A percentile compares a stretch with the other conserved stretches of the same genome.
Conservation (phyloP, 1,140 invertebrate genomes). For the Cataglyphis hispanica region DNA sequence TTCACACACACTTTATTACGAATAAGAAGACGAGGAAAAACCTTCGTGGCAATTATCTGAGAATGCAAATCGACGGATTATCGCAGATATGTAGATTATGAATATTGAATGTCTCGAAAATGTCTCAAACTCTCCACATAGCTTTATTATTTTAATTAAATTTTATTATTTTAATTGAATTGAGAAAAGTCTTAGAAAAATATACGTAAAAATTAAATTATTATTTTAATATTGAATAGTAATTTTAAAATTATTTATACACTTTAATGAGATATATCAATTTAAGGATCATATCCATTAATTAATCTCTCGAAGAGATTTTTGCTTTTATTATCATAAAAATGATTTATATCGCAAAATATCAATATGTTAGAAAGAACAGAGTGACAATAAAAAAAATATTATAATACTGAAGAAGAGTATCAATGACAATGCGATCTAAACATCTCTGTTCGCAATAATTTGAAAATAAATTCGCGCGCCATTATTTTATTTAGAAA, state of each 20-base stretch:
- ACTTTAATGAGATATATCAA: background rate
- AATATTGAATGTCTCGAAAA: slow-evolving; percentile 11
- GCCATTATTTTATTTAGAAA: slow-evolving; percentile 10
- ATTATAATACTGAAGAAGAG: background rate
- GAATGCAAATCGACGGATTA: slow-evolving; percentile 1
- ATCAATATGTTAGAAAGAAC: background rate
- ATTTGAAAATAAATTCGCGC: slow-evolving; percentile 33
- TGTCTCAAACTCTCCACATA: background rate
- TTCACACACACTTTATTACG: background rate
- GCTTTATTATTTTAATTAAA: background rate
- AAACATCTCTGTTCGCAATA: background rate
- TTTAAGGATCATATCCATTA: background rate
- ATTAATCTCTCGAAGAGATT: background rate
- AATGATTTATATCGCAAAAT: background rate
- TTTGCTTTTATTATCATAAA: background rate
- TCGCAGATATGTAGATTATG: background rate
- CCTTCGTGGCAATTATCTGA: background rate
- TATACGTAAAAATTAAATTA: background rate
- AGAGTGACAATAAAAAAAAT: background rate
- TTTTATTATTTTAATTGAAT: background rate
- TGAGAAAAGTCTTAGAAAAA: background rate
- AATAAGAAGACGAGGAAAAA: background rate
- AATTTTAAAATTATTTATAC: slow-evolving; percentile 3
- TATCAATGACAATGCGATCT: background rate
- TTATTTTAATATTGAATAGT: too few species aligned